A percentile compares a stretch with the other conserved stretches of the same genome.
phyloP scores from a whole-genome alignment of 2,888 invertebrate species.

The Ennomos quercinarius region DNA sequence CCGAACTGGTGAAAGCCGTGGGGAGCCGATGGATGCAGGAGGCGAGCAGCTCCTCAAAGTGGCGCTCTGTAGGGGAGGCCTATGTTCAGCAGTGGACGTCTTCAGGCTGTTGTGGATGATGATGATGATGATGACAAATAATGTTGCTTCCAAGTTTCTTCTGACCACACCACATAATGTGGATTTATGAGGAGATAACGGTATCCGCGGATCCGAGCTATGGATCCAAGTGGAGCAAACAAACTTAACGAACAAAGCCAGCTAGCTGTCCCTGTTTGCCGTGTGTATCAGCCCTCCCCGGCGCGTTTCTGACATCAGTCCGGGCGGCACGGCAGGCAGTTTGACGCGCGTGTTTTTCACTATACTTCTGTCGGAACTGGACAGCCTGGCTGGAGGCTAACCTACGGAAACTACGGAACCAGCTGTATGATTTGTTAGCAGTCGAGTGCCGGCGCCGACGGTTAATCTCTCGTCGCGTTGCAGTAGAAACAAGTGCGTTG shows the following conservation, averaged over 20 bases:
- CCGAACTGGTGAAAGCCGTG: too few species aligned
- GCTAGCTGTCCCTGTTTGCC: conserved; percentile 10
- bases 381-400: background rate
- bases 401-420: conserved; percentile 8
- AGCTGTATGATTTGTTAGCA: conserved; percentile 14
- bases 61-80: too few species aligned
- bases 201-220: too few species aligned
- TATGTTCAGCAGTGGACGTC: too few species aligned
- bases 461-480: background rate
- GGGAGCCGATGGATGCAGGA: too few species aligned
- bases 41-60: too few species aligned
- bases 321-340: conserved; percentile 53
- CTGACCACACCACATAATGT: too few species aligned
- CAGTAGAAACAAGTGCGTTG: background rate
- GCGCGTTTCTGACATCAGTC: conserved; percentile 54
- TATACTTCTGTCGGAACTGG: conserved; percentile 31
- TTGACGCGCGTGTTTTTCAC: conserved; percentile 71
- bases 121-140: too few species aligned
- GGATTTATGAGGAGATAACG: too few species aligned
- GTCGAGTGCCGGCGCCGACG: background rate
- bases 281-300: conserved; percentile 47
- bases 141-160: too few species aligned
- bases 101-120: too few species aligned
- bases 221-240: too few species aligned
- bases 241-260: background rate